A percentile compares a stretch with the other conserved stretches of the same genome.
Evolutionary conservation across 2,797 vertebrate genomes (phyloP).

Genomic region (Bradypus variegatus): DNA sequence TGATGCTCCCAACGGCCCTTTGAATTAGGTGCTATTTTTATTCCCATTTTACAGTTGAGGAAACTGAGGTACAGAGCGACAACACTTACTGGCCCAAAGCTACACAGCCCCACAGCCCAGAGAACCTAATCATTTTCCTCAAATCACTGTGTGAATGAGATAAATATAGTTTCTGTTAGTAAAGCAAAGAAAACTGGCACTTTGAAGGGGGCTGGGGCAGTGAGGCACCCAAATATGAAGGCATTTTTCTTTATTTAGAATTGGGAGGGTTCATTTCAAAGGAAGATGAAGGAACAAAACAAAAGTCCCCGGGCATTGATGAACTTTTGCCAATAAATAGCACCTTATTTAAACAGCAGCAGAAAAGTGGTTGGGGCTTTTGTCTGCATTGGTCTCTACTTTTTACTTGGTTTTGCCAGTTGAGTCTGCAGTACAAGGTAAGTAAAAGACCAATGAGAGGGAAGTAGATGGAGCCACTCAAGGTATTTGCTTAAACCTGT

Average conservation of each 20-base stretch:
- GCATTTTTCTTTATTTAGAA: background rate
- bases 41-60: constrained; percentile 3
- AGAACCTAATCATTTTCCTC: background rate
- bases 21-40: constrained; percentile 8
- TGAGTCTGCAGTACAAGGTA: background rate
- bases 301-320: background rate
- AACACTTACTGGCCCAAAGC: background rate
- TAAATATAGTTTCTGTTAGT: background rate
- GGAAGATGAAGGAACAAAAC: background rate
- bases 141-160: background rate
- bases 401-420: background rate
- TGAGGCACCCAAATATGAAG: background rate
- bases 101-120: background rate
- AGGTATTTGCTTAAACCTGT: background rate
- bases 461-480: background rate
- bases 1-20: background rate
- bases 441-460: background rate
- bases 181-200: constrained; percentile 3
- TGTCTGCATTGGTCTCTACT: background rate
- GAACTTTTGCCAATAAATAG: constrained; percentile 16
- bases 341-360: constrained; percentile 22
- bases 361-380: constrained; percentile 12
- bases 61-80: constrained; percentile 14
- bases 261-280: background rate
- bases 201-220: background rate